Evolutionary conservation across 2,113 vertebrate genomes (phyloP).

Genomic region (Etia nguti): DNA sequence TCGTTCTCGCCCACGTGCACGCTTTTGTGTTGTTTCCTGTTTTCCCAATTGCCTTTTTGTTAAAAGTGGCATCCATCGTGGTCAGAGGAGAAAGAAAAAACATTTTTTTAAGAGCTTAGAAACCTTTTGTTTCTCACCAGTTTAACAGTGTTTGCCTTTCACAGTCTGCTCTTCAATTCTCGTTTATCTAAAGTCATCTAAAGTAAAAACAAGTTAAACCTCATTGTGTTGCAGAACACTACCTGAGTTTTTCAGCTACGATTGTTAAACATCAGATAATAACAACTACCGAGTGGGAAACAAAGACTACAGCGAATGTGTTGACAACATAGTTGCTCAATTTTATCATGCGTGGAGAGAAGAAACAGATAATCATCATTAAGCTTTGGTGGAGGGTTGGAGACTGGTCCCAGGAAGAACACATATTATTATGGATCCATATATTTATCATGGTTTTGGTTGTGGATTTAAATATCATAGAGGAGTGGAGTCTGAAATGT

Average conservation of each 20-base stretch:
- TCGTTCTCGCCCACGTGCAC: background rate
- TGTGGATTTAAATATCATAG: background rate
- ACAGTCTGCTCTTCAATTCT: background rate
- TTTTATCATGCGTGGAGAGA: background rate
- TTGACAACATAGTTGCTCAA: background rate
- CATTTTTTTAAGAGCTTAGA: background rate
- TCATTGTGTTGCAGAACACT: background rate
- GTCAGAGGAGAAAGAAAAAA: background rate
- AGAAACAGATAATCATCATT: rapidly evolving
- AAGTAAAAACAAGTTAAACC: background rate
- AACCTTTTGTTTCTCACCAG: background rate
- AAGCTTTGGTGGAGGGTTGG: background rate
- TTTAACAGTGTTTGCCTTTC: background rate
- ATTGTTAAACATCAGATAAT: background rate
- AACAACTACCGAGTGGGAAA: background rate
- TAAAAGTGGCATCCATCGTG: background rate
- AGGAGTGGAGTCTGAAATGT: background rate
- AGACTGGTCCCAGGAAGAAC: background rate
- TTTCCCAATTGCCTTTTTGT: background rate
- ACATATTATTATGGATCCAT: background rate
- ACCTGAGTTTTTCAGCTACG: background rate
- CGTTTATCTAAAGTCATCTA: background rate
- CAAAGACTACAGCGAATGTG: background rate
- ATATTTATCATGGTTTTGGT: background rate
- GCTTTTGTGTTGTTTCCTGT: background rate